Base-by-base conservation (phyloP, 2,888 invertebrate species). In the Liodrosophila aerea region DNA sequence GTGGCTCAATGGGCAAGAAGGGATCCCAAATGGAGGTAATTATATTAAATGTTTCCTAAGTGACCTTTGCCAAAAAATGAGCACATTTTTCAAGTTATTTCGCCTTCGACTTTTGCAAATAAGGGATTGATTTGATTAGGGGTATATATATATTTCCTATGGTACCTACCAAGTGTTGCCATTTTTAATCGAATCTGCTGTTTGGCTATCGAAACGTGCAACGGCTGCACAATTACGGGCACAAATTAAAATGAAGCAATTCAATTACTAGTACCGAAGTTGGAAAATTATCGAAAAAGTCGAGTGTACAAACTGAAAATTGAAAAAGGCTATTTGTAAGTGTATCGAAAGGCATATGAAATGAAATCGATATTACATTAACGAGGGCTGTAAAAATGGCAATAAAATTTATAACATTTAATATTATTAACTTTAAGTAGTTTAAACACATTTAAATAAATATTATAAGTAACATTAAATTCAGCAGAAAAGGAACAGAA, bases 11-110 rank as follows among this genome's bases (percentile, higher is more conserved):
- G 76, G 88, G 89, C 70, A 90, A 90, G 78, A 90, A 90, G 73
- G 90, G 90, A 72, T 90, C 90, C 43, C 90, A 90, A 81, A 87
- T 90, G 86, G 90, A 90, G 90, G 90, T 90, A 89, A 90, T 74
- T 76, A 66, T 82, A 66, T 72, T 63, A 62, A 56, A 64, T 64
- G 76, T 71, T 22, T 4, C 22, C 5, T 22, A 22, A 22, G 22
- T 22, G 22, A 33, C n/a, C 33, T 12, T 11, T n/a, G n/a, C 12
- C n/a, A 3, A n/a, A 40, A 22, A 0, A 15, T 12, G 15, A 36
- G 27, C 46, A 34, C 49, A 11, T 52, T 36, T 46, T 51, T 29
- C 43, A 11, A 22, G 30, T 33, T 15, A 34, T 16, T 27, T 13
- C n/a, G 30, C 18, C 47, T 47, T 18, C 16, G 15, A 33, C 12